A percentile compares a stretch with the other conserved stretches of the same genome.
phyloP scores from a whole-genome alignment of 2,113 vertebrate species.

The Pygoscelis adeliae region DNA sequence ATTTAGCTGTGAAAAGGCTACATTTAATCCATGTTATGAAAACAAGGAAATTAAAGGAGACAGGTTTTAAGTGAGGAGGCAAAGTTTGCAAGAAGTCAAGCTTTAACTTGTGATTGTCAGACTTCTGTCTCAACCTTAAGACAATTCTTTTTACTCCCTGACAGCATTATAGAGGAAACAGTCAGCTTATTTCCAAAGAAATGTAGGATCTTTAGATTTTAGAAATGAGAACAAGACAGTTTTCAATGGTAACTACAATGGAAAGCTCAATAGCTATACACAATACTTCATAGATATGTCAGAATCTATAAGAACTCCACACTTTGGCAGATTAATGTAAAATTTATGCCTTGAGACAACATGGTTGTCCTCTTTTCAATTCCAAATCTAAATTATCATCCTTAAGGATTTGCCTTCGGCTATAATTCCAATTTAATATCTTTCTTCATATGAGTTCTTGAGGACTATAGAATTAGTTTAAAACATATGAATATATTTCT shows the following conservation, averaged over 20 bases:
- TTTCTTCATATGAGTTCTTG: neutral
- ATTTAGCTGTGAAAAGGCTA: neutral
- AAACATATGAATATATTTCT: neutral
- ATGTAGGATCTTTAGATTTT: neutral
- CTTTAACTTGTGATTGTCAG: neutral
- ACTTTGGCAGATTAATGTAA: neutral
- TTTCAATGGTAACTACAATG: neutral
- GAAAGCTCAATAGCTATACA: neutral
- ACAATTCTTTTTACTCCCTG: neutral
- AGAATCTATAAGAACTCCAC: neutral
- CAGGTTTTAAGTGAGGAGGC: neutral
- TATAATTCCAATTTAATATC: neutral
- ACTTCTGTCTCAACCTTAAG: neutral
- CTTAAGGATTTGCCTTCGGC: slow-evolving; percentile 24
- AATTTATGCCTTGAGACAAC: slow-evolving; percentile 1
- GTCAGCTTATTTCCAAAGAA: neutral
- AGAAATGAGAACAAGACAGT: neutral
- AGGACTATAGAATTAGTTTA: neutral
- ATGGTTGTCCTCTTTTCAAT: neutral
- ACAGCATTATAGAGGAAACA: neutral
- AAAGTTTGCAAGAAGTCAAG: neutral
- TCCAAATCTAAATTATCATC: slow-evolving; percentile 11
- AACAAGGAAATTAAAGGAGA: neutral
- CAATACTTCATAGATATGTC: neutral
- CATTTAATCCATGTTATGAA: neutral